Conservation (phyloP, 1,140 invertebrate species). For the Holotrichia oblita region DNA sequence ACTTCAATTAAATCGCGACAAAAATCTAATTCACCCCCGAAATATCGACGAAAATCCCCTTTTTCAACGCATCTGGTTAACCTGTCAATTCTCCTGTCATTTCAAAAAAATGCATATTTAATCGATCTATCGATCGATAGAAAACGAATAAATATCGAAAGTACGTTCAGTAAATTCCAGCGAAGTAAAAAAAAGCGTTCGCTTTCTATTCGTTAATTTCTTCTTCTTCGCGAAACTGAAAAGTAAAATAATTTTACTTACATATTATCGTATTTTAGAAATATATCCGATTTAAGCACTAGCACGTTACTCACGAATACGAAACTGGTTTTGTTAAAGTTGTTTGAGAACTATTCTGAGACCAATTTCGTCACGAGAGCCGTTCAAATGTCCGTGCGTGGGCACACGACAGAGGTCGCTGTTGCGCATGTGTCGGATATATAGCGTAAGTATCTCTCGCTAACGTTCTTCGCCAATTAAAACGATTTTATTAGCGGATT, state of each 20-base stretch:
- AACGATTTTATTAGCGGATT: not conserved
- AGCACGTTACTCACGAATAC: not conserved
- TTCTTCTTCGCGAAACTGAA: not conserved
- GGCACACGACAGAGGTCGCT: not conserved
- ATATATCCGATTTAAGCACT: too few species aligned
- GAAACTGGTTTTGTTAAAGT: slow-evolving; percentile 5
- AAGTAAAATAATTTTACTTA: not conserved
- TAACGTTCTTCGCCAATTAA: slow-evolving; percentile 19
- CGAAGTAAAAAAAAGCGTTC: slow-evolving; percentile 7
- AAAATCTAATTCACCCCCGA: not conserved
- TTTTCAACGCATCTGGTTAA: not conserved
- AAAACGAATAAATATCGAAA: not conserved
- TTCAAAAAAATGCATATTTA: not conserved
- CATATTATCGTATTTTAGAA: not conserved
- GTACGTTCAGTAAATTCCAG: slow-evolving; percentile 10
- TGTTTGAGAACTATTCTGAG: slow-evolving; percentile 32
- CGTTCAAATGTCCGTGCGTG: slow-evolving; percentile 31
- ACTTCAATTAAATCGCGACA: not conserved
- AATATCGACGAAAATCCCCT: not conserved
- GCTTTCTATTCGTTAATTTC: not conserved
- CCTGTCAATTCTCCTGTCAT: not conserved
- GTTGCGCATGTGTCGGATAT: slow-evolving; percentile 23
- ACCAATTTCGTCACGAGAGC: slow-evolving; percentile 23
- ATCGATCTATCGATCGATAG: not conserved
- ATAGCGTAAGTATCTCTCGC: not conserved